Percentiles rank a stretch among this genome's conserved stretches.
Conservation (phyloP, 1,140 invertebrate genomes). For the Listronotus oregonensis region DNA sequence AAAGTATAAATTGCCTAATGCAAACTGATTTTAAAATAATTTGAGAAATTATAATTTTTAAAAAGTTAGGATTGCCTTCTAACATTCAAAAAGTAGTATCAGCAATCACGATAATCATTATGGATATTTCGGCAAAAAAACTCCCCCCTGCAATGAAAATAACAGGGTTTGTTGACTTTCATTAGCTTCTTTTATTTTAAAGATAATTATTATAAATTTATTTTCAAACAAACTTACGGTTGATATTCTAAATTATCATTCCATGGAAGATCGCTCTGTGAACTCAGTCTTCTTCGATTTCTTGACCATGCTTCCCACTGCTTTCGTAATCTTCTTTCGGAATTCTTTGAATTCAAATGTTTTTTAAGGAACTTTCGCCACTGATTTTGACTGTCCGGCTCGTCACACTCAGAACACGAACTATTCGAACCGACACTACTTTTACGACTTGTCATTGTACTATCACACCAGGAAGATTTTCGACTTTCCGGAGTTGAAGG, state of each 20-base stretch:
- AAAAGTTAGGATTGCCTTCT: too few species aligned
- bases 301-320: slow-evolving; percentile 64
- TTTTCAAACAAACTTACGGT: slow-evolving; percentile 42
- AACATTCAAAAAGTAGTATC: too few species aligned
- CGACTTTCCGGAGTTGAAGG: slow-evolving; percentile 47
- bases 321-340: slow-evolving; percentile 61
- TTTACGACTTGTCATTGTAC: slow-evolving; percentile 56
- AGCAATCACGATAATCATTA: too few species aligned
- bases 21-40: too few species aligned
- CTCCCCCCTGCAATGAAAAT: too few species aligned
- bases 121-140: too few species aligned
- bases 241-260: slow-evolving; percentile 35
- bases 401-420: slow-evolving; percentile 62
- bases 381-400: slow-evolving; percentile 57
- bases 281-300: slow-evolving; percentile 58
- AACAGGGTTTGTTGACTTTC: too few species aligned
- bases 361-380: slow-evolving; percentile 63
- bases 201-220: too few species aligned
- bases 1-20: too few species aligned
- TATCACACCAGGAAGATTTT: slow-evolving; percentile 45
- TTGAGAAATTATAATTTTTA: too few species aligned
- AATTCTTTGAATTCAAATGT: slow-evolving; percentile 61
- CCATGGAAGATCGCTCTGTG: slow-evolving; percentile 22
- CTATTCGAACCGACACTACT: slow-evolving; percentile 62
- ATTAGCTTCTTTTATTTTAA: too few species aligned